phyloP scores from a whole-genome alignment of 2,797 vertebrate genomes.

The Hypotaenidia okinawae region DNA sequence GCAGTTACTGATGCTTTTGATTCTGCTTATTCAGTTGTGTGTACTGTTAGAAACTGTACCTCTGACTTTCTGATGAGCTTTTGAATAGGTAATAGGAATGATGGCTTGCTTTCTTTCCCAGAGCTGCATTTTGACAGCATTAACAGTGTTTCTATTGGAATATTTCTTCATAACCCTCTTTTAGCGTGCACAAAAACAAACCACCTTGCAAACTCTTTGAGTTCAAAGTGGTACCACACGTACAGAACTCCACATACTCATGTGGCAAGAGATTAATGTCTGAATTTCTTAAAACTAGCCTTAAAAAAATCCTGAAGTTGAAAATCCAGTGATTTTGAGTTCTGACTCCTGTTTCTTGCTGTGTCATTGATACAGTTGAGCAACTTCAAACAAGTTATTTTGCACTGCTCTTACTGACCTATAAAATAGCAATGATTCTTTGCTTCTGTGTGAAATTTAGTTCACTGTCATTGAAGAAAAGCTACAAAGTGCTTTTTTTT shows the following conservation, averaged over 20 bases:
- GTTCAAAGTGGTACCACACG: background rate
- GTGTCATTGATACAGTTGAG: background rate
- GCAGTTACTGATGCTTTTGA: background rate
- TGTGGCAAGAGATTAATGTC: background rate
- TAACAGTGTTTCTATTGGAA: background rate
- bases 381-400: background rate
- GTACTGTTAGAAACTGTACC: background rate
- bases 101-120: background rate
- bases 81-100: background rate
- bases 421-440: background rate
- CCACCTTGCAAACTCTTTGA: background rate
- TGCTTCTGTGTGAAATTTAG: background rate
- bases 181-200: background rate
- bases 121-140: background rate
- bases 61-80: constrained; percentile 8
- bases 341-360: background rate
- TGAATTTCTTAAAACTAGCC: background rate
- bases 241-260: background rate
- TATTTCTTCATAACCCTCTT: background rate
- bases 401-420: background rate
- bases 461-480: background rate
- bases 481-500: background rate
- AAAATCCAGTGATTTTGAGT: background rate
- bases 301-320: background rate
- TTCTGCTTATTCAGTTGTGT: constrained; percentile 8